Evolutionary conservation across 2,888 invertebrate genomes (phyloP).

Genomic region (Elysia crispata): DNA sequence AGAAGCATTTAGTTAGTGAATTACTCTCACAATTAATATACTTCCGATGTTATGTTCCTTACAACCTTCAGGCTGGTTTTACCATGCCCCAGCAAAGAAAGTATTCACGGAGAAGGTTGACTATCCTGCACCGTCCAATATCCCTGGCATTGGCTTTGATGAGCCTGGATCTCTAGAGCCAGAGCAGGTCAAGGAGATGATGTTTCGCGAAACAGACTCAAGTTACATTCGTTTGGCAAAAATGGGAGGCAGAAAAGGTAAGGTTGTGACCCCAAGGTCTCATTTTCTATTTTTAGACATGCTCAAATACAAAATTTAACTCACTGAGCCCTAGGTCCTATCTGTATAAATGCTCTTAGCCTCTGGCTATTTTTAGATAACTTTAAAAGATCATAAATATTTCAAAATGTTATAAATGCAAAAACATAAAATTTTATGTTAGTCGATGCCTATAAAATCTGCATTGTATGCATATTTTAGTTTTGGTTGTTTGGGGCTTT

Average conservation of each 20-base stretch:
- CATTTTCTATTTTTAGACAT: too few species aligned
- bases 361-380: too few species aligned
- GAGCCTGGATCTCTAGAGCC: constrained; percentile 53
- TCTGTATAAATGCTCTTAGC: too few species aligned
- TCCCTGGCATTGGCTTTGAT: constrained; percentile 70
- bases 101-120: constrained; percentile 57
- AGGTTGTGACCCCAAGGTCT: constrained; percentile 23
- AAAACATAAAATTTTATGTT: too few species aligned
- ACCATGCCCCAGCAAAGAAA: constrained; percentile 72
- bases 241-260: constrained; percentile 74
- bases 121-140: constrained; percentile 72
- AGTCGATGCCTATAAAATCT: too few species aligned
- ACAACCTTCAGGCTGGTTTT: constrained; percentile 73
- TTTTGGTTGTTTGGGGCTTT: too few species aligned
- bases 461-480: too few species aligned
- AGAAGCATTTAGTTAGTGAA: background rate
- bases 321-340: too few species aligned
- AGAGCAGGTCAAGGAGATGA: constrained; percentile 57
- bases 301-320: too few species aligned
- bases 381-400: too few species aligned
- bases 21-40: background rate
- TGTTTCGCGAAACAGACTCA: constrained; percentile 71
- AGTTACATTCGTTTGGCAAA: constrained; percentile 74
- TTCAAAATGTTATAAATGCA: too few species aligned
- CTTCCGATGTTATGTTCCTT: background rate